These are phyloP conservation scores for Cheirogaleus major DNA, from an alignment of 2,797 vertebrate species.

Conservation along the genomic window DNA sequence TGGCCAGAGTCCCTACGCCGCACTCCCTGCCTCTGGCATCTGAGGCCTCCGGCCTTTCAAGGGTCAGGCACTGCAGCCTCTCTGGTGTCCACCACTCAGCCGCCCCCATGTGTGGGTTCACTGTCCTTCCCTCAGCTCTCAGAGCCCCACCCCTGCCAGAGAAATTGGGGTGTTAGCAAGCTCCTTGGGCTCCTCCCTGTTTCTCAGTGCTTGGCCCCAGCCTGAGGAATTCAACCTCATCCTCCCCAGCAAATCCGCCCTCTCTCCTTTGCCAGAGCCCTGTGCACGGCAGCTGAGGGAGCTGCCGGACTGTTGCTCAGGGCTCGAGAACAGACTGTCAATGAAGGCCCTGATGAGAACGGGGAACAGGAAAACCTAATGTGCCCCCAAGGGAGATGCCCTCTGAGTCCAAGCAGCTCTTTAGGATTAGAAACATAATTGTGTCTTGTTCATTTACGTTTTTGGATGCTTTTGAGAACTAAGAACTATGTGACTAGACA, in stretches of 20 bases:
- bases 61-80: accelerated
- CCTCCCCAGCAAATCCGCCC: not conserved
- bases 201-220: not conserved
- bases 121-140: not conserved
- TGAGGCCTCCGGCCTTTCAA: not conserved
- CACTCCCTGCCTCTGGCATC: not conserved
- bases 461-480: not conserved
- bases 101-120: not conserved
- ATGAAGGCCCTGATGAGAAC: not conserved
- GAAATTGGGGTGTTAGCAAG: not conserved
- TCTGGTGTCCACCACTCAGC: not conserved
- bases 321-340: not conserved
- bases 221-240: not conserved
- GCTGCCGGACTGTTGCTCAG: not conserved
- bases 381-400: accelerated
- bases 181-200: not conserved
- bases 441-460: not conserved
- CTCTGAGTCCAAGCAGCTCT: not conserved
- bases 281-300: not conserved
- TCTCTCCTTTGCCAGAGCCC: not conserved
- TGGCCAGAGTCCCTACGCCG: not conserved
- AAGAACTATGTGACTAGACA: not conserved
- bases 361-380: not conserved
- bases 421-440: not conserved
- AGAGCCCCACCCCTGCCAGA: not conserved